Conservation (phyloP, 2,797 vertebrate genomes). For the Chelon auratus region DNA sequence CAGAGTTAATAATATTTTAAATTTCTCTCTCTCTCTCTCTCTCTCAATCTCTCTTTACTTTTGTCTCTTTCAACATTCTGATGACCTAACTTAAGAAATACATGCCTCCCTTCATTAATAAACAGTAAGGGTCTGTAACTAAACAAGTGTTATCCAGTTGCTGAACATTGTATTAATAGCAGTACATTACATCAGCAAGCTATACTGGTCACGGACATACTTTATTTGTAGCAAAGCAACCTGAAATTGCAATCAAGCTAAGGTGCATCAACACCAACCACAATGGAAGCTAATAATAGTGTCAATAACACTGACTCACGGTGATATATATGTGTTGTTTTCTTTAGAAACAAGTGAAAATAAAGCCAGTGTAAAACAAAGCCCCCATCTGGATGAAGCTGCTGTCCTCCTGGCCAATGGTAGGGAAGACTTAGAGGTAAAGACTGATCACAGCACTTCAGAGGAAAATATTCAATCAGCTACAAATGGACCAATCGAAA, state of each 20-base stretch:
- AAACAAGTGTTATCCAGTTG: neutral
- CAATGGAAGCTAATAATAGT: slow-evolving; percentile 22
- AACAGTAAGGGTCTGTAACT: neutral
- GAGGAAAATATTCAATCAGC: slow-evolving; percentile 20
- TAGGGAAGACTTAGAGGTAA: slow-evolving; percentile 6
- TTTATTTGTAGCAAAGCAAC: slow-evolving; percentile 3
- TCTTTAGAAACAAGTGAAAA: slow-evolving; percentile 40
- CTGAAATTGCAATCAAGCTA: slow-evolving; percentile 24
- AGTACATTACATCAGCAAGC: neutral
- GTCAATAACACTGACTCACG: neutral
- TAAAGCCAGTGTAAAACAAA: slow-evolving; percentile 19
- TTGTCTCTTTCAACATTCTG: no score
- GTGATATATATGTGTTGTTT: slow-evolving; percentile 14
- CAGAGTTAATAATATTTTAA: no score
- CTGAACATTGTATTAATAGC: neutral
- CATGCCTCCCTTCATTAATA: neutral
- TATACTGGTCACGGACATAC: neutral
- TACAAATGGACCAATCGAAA: slow-evolving; percentile 44
- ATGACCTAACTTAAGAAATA: neutral
- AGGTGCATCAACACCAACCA: neutral
- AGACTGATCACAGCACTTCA: slow-evolving; percentile 13
- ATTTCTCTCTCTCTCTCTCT: no score
- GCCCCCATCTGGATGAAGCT: slow-evolving; percentile 4
- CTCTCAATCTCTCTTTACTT: no score
- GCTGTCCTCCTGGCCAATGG: slow-evolving; percentile 62